phyloP scores from a whole-genome alignment of 2,888 invertebrate genomes.

The Disparrhopalites patrizii region DNA sequence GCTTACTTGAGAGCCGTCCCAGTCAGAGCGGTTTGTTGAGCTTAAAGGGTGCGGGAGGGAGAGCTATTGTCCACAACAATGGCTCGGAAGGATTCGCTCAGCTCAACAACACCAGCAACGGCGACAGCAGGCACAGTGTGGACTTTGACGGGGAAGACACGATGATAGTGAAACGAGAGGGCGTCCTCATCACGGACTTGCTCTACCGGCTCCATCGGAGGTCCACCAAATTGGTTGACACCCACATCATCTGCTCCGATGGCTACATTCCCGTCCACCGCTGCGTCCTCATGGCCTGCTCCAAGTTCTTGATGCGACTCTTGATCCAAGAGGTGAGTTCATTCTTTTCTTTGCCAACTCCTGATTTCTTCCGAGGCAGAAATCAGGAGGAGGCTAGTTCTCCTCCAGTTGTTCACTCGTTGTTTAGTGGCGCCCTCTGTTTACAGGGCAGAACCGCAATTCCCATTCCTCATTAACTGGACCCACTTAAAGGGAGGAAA shows the following conservation, averaged over 20 bases:
- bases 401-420: not conserved
- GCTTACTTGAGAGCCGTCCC: not conserved
- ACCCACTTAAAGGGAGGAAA: too few species aligned
- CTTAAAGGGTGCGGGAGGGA: not conserved
- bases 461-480: too few species aligned
- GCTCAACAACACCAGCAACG: not conserved
- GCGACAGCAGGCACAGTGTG: not conserved
- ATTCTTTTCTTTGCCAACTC: not conserved
- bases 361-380: not conserved
- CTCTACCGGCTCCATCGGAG: slow-evolving; percentile 22
- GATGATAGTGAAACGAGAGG: slow-evolving; percentile 13
- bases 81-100: not conserved
- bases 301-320: slow-evolving; percentile 29
- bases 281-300: slow-evolving; percentile 35
- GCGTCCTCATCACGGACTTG: slow-evolving; percentile 18
- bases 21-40: not conserved
- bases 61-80: not conserved
- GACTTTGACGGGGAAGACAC: slow-evolving; percentile 1
- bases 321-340: slow-evolving; percentile 27
- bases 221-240: slow-evolving; percentile 26
- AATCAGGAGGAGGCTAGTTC: too few species aligned
- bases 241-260: slow-evolving; percentile 36
- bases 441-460: too few species aligned
- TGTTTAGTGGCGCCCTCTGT: too few species aligned
- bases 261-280: slow-evolving; percentile 39